Conservation (phyloP, 2,113 vertebrate genomes). For the Rhynchopsitta pachyrhyncha region DNA sequence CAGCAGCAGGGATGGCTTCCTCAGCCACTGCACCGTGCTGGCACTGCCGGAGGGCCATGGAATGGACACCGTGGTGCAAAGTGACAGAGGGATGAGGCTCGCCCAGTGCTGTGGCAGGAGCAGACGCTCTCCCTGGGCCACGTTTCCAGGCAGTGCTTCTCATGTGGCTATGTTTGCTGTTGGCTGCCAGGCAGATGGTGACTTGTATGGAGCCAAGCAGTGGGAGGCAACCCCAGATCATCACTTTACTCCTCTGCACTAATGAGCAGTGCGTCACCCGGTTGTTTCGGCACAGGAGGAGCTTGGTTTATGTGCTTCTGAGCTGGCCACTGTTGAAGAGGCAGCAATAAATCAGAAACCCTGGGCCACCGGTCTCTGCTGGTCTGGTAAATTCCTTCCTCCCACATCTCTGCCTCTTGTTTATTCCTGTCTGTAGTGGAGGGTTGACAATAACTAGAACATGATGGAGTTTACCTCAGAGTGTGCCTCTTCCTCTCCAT, state of each 20-base stretch:
- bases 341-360: background rate
- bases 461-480: background rate
- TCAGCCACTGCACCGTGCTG: rapidly evolving
- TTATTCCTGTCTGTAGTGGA: background rate
- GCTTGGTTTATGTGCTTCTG: background rate
- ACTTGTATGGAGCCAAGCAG: background rate
- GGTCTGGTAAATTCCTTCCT: background rate
- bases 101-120: background rate
- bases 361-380: background rate
- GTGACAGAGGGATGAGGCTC: background rate
- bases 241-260: background rate
- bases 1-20: rapidly evolving
- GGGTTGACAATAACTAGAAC: background rate
- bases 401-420: background rate
- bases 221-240: background rate
- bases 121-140: rapidly evolving
- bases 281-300: background rate
- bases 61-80: rapidly evolving
- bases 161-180: background rate
- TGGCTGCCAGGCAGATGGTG: background rate
- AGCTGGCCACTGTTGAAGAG: background rate
- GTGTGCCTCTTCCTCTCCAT: rapidly evolving
- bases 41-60: rapidly evolving
- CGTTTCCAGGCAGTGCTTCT: background rate
- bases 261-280: background rate